Evolutionary conservation across 2,113 vertebrate species (phyloP).

Genomic region (Corythornis cristatus): DNA sequence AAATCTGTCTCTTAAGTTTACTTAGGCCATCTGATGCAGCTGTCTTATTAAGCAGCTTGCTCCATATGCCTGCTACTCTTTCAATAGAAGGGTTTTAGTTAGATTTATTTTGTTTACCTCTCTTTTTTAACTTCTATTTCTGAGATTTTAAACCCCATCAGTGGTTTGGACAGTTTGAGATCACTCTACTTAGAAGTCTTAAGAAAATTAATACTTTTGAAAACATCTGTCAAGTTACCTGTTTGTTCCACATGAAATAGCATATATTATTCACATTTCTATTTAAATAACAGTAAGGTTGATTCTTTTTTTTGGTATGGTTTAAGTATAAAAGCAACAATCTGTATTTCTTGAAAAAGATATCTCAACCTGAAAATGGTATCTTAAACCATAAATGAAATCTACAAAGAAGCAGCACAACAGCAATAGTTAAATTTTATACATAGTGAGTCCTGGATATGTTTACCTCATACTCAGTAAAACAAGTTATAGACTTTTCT

Average conservation of each 20-base stretch:
- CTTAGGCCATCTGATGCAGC: neutral
- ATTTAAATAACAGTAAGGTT: neutral
- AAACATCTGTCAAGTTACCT: neutral
- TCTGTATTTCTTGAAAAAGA: neutral
- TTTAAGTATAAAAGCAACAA: neutral
- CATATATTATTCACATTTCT: neutral
- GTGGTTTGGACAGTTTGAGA: neutral
- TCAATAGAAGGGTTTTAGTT: neutral
- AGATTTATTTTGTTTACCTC: neutral
- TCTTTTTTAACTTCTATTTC: neutral
- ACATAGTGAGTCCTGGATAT: neutral
- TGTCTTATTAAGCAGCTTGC: neutral
- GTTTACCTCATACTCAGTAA: neutral
- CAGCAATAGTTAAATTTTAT: neutral
- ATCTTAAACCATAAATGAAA: neutral
- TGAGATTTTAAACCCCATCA: neutral
- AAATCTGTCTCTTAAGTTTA: slow-evolving; percentile 21
- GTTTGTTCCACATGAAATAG: neutral
- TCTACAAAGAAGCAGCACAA: neutral
- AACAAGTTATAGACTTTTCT: neutral
- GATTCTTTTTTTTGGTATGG: neutral
- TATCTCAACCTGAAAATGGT: neutral
- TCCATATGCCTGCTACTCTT: neutral
- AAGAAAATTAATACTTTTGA: neutral
- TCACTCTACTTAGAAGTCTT: neutral